Evolutionary conservation across 2,113 vertebrate species (phyloP), one percentile per base, ranked within the genome.

Genomic region (Aleadryas rufinucha): DNA sequence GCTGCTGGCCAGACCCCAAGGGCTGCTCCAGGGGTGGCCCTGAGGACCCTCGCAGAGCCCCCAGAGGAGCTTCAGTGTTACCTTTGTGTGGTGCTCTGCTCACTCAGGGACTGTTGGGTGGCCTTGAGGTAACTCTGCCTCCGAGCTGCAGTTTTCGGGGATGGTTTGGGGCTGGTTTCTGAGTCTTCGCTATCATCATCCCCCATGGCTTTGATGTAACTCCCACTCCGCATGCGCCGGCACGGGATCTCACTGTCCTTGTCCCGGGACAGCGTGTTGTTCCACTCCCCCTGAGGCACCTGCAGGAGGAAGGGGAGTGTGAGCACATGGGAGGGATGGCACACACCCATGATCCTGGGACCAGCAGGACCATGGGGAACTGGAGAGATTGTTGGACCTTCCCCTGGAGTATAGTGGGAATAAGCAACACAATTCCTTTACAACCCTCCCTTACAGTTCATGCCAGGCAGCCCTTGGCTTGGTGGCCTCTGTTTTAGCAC

Each of bases 81-180:
- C 99, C 99, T 99, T 98, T 99, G 99, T n/a, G 98, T 98, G 72
- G 99, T 99, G 95, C 99, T 99, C 97, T 99, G 99, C 96, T 99
- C 99, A 92, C 99, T 99, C 94, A 99, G 98, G 59, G 99, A 99
- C 97, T 99, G 99, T 97, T 99, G 99, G 21, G 99, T 99, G 95
- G 99, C 99, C 96, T 99, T 99, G 98, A 99, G 98, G 98, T 99
- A 99, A 98, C 99, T 99, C 98, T 99, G 99, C 95, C 99, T 98
- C 81, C 99, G 98, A 39, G 99, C 99, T 50, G 99, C 98, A 42
- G 98, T 98, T 98, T 99, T 99, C 7, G 99, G 99, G 28, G 99
- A 99, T 53, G 99, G 99, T 97, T 99, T 99, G 70, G 99, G 99
- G 97, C 99, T 99, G 96, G 98, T 98, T 93, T 99, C 99, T 3